These are phyloP conservation scores for Drosophila virilis DNA, from an alignment of 1,140 invertebrate genomes.

Conservation along the genomic window DNA sequence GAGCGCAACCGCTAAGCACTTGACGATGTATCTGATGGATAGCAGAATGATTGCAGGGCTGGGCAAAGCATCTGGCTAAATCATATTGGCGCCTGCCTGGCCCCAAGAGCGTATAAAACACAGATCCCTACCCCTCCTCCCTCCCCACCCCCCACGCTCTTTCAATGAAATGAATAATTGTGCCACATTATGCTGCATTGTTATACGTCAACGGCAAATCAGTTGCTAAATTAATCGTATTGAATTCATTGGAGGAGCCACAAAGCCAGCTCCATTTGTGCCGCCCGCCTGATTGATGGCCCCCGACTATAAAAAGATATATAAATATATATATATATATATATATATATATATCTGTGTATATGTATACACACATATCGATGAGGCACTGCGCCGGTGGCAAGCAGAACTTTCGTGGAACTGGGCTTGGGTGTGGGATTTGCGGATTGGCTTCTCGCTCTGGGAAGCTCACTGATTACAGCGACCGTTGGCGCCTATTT, in stretches of 20 bases:
- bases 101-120: no score
- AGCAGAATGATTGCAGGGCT: no score
- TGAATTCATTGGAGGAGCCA: slow-evolving; percentile 59
- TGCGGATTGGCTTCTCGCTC: slow-evolving; percentile 2
- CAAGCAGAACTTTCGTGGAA: slow-evolving; percentile 44
- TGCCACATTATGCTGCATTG: slow-evolving; percentile 74
- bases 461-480: slow-evolving; percentile 47
- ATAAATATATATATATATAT: no score
- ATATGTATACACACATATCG: not conserved
- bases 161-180: slow-evolving; percentile 71
- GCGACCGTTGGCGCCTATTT: slow-evolving; percentile 48
- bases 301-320: slow-evolving; percentile 3
- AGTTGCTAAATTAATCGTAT: slow-evolving; percentile 78
- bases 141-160: no score
- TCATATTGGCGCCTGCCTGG: not conserved
- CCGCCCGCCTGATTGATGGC: slow-evolving; percentile 63
- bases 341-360: not conserved
- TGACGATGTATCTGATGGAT: no score
- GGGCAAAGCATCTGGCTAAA: no score
- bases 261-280: slow-evolving; percentile 40
- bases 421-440: not conserved
- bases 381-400: not conserved
- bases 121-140: no score
- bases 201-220: slow-evolving; percentile 75
- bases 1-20: no score